A percentile compares a stretch with the other conserved stretches of the same genome.
phyloP scores from a whole-genome alignment of 2,113 vertebrate genomes.

The Mixornis gularis region DNA sequence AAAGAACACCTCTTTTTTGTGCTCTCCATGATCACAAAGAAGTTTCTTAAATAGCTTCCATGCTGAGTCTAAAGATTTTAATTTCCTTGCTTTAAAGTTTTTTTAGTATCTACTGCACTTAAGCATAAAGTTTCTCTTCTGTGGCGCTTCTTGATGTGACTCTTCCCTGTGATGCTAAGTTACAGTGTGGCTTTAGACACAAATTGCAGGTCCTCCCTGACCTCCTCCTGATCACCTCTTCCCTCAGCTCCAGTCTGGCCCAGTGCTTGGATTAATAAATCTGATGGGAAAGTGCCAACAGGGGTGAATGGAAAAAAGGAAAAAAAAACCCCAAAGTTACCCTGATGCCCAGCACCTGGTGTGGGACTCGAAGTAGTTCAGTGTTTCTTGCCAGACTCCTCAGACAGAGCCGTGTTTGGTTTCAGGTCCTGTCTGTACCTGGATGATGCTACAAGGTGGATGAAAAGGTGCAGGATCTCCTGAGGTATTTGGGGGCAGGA shows the following conservation, averaged over 20 bases:
- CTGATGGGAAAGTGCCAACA: not conserved
- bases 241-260: not conserved
- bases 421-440: not conserved
- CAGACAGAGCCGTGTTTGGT: not conserved
- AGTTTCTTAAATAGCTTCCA: slow-evolving; percentile 24
- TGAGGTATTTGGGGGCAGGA: not conserved
- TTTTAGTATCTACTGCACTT: not conserved
- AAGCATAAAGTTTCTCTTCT: not conserved
- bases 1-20: not conserved
- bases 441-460: not conserved
- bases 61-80: slow-evolving; percentile 21
- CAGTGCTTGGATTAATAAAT: not conserved
- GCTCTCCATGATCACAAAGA: not conserved
- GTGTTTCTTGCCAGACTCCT: not conserved
- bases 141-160: not conserved
- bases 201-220: not conserved
- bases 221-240: not conserved
- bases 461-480: not conserved
- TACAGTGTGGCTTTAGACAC: fast-evolving
- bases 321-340: too few relatives aligned
- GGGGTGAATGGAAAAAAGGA: not conserved
- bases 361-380: not conserved
- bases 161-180: not conserved
- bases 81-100: slow-evolving; percentile 28
- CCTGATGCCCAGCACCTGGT: not conserved